Percentiles rank a stretch among this genome's conserved stretches.
These are phyloP conservation scores for Cephus runcator DNA, from an alignment of 2,888 invertebrate species.

Conservation along the genomic window DNA sequence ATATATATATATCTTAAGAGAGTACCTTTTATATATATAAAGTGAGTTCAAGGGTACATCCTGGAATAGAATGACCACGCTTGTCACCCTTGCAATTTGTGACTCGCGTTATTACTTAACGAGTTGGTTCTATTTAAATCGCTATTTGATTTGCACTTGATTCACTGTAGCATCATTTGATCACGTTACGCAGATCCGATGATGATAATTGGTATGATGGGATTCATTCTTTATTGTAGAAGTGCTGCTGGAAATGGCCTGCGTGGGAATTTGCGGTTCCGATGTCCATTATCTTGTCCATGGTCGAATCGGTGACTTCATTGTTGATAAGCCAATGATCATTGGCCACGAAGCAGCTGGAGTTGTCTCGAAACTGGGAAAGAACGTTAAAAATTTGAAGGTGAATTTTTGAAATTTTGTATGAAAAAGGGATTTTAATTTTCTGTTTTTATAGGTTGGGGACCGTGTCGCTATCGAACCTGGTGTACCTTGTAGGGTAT, in stretches of 20 bases:
- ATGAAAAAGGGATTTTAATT: neutral
- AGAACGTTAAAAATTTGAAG: conserved; percentile 75
- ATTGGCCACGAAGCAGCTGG: conserved; percentile 95
- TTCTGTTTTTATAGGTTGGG: conserved; percentile 67
- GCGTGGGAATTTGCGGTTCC: conserved; percentile 96
- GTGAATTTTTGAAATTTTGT: conserved; percentile 55
- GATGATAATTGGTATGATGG: no score
- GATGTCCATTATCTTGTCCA: conserved; percentile 93
- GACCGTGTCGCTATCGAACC: conserved; percentile 97
- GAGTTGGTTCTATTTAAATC: no score
- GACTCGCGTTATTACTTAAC: no score
- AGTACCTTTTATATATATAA: no score
- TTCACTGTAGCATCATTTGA: no score
- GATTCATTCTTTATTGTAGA: conserved; percentile 67
- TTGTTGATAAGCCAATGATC: conserved; percentile 89
- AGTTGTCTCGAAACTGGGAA: conserved; percentile 80
- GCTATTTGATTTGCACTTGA: no score
- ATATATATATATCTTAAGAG: no score
- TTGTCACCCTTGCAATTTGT: no score
- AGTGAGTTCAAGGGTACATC: no score
- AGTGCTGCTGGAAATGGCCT: conserved; percentile 87
- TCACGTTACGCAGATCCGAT: no score
- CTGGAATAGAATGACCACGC: no score
- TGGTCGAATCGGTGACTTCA: conserved; percentile 88
- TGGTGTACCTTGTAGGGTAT: conserved; percentile 87